Base-by-base conservation (phyloP, 2,797 vertebrate species). In the Erpetoichthys calabaricus region DNA sequence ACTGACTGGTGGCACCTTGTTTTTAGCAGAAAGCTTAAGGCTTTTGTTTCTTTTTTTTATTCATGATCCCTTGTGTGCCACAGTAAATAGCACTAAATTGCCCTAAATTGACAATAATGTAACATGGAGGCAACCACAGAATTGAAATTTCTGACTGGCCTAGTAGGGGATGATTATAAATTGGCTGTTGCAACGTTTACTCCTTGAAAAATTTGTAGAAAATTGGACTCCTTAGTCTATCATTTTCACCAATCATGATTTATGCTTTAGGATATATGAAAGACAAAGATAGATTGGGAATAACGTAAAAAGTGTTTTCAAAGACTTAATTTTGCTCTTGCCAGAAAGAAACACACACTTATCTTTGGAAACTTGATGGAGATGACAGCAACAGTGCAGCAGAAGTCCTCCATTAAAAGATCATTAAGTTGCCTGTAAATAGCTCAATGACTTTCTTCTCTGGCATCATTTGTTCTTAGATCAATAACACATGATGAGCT, bases 1-100 rank as follows among this genome's bases (percentile, higher is more conserved):
- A 84, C 84, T 73, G 69, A 67, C 76, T 71, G 57, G 45, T 65
- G 60, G 62, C 51, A 54, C 62, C 71, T 65, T 76, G 72, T 74
- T 70, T 80, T 73, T 54, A 70, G 71, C 66, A 63, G 47, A 56
- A 45, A 62, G 63, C 55, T 51, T 47, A 56, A 59, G 65, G 74
- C 74, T 71, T 70, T 51, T 6, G 71, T 69, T 54, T 42, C 67
- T 62, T 68, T 69, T 51, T 72, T 69, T 54, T 42, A 67, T 62
- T 68, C 70, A 70, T 63, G 52, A 42, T 67, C 66, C 74, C 65
- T 63, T 42, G 53, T 42, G 64, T 63, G 66, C 65, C 62, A 44
- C 71, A 72, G 70, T 50, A 60, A 76, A 74, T 70, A 67, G 66
- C 67, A 70, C 61, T 69, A 75, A 71, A 76, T 74, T 76, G 72